Percentiles rank a stretch among this genome's conserved stretches.
Evolutionary conservation across 2,113 vertebrate species (phyloP).

Genomic region (Ceyx margarethae): DNA sequence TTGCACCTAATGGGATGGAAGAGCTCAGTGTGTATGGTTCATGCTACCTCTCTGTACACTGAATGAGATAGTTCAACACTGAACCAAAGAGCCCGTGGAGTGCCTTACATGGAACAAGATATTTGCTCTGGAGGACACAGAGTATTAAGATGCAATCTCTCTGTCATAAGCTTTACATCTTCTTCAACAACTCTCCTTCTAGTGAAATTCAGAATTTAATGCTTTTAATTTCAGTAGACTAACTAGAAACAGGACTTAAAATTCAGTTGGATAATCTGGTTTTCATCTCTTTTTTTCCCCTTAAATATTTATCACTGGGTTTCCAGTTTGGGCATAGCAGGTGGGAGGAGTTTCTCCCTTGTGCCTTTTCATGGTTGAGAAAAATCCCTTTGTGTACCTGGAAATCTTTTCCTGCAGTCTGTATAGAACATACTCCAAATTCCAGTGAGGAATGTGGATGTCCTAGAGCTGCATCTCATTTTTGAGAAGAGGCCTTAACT

Average conservation of each 20-base stretch:
- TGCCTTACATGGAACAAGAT: slow-evolving; percentile 76
- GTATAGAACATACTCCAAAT: neutral
- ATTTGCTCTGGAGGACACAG: slow-evolving; percentile 54
- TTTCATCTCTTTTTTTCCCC: neutral
- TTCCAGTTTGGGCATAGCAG: neutral
- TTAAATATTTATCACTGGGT: neutral
- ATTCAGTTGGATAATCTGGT: neutral
- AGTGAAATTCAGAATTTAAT: slow-evolving; percentile 37
- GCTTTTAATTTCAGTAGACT: neutral
- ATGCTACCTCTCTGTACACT: slow-evolving; percentile 74
- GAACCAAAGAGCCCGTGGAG: slow-evolving; percentile 80
- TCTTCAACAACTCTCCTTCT: slow-evolving; percentile 41
- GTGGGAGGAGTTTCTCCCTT: neutral
- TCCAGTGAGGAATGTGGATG: neutral
- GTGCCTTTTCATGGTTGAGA: neutral
- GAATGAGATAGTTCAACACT: slow-evolving; percentile 70
- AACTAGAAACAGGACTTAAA: neutral
- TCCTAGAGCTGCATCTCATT: neutral
- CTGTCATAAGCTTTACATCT: slow-evolving; percentile 48
- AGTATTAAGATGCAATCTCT: slow-evolving; percentile 59
- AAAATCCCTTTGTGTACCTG: neutral
- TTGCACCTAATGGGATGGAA: slow-evolving; percentile 49
- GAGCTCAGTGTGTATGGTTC: slow-evolving; percentile 65
- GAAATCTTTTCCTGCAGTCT: neutral
- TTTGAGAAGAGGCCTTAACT: neutral